Percentiles rank a stretch among this genome's conserved stretches.
phyloP scores from a whole-genome alignment of 2,888 invertebrate genomes.

The Microctonus aethiopoides region DNA sequence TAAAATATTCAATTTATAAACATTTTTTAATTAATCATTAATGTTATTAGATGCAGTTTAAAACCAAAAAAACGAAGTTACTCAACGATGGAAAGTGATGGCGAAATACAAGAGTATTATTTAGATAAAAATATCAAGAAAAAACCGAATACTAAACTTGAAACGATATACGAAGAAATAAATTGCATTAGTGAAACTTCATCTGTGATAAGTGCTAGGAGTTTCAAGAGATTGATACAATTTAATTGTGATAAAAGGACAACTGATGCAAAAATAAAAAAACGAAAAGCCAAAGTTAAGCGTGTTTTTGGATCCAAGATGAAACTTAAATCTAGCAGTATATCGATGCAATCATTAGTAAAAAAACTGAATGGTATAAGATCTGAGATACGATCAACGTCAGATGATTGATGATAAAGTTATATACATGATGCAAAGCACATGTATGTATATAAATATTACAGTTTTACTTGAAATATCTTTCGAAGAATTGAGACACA shows the following conservation, averaged over 20 bases:
- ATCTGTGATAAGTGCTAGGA: slow-evolving; percentile 69
- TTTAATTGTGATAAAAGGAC: slow-evolving; percentile 67
- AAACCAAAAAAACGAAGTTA: slow-evolving; percentile 57
- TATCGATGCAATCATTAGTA: slow-evolving; percentile 71
- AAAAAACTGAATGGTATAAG: slow-evolving; percentile 70
- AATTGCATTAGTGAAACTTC: slow-evolving; percentile 65
- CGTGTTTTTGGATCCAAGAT: slow-evolving; percentile 70
- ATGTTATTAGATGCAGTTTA: slow-evolving; percentile 53
- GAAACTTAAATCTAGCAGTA: slow-evolving; percentile 69
- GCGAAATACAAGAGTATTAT: slow-evolving; percentile 70
- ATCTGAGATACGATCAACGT: slow-evolving; percentile 31
- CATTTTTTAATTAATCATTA: slow-evolving; percentile 2
- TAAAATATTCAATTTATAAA: neutral
- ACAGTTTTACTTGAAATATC: too few relatives aligned
- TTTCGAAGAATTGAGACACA: too few relatives aligned
- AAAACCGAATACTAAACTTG: slow-evolving; percentile 69
- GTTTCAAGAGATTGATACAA: slow-evolving; percentile 72
- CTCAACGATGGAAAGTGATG: slow-evolving; percentile 53
- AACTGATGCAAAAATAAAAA: slow-evolving; percentile 69
- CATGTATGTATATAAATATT: neutral
- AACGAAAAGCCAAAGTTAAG: slow-evolving; percentile 72
- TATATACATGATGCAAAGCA: neutral
- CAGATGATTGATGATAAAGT: neutral
- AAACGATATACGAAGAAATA: slow-evolving; percentile 75
- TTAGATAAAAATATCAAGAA: slow-evolving; percentile 71